A percentile compares a stretch with the other conserved stretches of the same genome.
Evolutionary conservation across 2,888 invertebrate genomes (phyloP).

Genomic region (Pteria penguin): DNA sequence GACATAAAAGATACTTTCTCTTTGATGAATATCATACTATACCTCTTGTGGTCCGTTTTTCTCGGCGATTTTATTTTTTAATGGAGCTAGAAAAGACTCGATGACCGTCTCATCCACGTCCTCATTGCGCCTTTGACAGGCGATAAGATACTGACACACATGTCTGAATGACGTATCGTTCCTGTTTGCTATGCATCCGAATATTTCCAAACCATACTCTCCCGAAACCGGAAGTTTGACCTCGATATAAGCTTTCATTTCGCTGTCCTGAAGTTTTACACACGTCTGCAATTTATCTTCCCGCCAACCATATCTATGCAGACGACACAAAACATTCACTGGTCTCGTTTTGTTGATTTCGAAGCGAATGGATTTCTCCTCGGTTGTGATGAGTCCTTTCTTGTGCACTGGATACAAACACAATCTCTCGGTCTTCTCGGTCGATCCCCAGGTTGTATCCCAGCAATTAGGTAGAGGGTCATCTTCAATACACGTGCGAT

Average conservation of each 20-base stretch:
- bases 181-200: conserved; percentile 50
- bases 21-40: not conserved
- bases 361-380: conserved; percentile 30
- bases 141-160: conserved; percentile 60
- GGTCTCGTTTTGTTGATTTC: conserved; percentile 47
- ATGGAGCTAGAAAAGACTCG: conserved; percentile 16
- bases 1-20: not conserved
- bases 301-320: conserved; percentile 34
- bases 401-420: conserved; percentile 39
- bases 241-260: conserved; percentile 36
- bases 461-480: conserved; percentile 57
- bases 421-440: conserved; percentile 33
- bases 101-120: conserved; percentile 21
- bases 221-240: conserved; percentile 54
- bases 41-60: not conserved
- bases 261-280: conserved; percentile 38
- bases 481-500: conserved; percentile 56
- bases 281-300: conserved; percentile 36
- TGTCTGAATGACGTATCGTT: conserved; percentile 44
- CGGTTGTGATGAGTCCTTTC: conserved; percentile 28
- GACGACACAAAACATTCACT: conserved; percentile 27
- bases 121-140: conserved; percentile 39
- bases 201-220: conserved; percentile 60
- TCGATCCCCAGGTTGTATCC: conserved; percentile 61
- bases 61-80: not conserved